Conservation (phyloP, 2,888 invertebrate species). For the Lypha dubia region DNA sequence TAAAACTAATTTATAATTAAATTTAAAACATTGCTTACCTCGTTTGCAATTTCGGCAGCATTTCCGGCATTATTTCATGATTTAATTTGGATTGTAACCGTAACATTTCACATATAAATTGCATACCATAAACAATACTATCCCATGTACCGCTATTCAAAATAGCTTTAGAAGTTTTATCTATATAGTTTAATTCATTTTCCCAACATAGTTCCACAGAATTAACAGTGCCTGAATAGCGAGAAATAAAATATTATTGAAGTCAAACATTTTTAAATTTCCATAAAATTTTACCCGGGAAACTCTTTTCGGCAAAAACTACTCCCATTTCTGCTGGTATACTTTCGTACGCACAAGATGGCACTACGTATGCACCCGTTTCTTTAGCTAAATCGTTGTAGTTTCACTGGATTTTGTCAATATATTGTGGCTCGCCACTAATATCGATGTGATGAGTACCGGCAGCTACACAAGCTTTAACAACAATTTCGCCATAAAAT, state of each 20-base stretch:
- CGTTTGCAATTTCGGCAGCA: constrained; percentile 61
- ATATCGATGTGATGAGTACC: constrained; percentile 73
- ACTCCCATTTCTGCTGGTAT: constrained; percentile 73
- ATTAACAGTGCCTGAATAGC: constrained; percentile 69
- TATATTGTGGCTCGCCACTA: constrained; percentile 72
- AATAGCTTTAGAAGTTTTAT: constrained; percentile 61
- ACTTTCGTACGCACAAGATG: constrained; percentile 71
- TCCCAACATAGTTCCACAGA: constrained; percentile 73
- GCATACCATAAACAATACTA: constrained; percentile 61
- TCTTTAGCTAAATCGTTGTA: constrained; percentile 71
- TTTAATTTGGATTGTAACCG: constrained; percentile 55
- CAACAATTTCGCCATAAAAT: constrained; percentile 72
- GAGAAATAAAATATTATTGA: background rate
- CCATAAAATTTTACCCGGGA: constrained; percentile 58
- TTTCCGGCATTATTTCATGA: constrained; percentile 30
- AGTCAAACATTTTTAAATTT: background rate
- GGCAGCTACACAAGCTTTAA: constrained; percentile 70
- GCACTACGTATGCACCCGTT: constrained; percentile 63
- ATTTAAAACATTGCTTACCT: constrained; percentile 52
- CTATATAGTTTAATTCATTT: constrained; percentile 56
- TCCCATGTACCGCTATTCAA: constrained; percentile 72
- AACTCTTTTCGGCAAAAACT: constrained; percentile 66
- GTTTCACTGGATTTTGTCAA: constrained; percentile 68
- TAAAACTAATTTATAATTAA: background rate
- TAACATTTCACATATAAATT: constrained; percentile 53